Percentiles rank a stretch among this genome's conserved stretches.
phyloP scores from a whole-genome alignment of 2,113 vertebrate species.

The Corythoichthys haematopterus region DNA sequence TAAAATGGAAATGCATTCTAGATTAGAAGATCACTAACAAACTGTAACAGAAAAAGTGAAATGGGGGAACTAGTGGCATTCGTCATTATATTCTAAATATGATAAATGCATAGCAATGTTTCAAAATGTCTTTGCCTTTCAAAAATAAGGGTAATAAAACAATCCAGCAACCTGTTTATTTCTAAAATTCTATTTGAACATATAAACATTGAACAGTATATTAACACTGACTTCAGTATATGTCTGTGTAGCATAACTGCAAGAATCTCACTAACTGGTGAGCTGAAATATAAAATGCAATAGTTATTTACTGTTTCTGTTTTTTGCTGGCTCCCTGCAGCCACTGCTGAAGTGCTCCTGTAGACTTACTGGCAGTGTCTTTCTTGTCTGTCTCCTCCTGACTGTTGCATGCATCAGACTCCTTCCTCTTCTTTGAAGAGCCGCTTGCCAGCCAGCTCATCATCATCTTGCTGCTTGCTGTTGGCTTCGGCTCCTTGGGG shows the following conservation, averaged over 20 bases:
- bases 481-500: conserved; percentile 69
- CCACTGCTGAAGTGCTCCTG: conserved; percentile 63
- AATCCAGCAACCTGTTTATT: conserved; percentile 49
- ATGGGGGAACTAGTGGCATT: conserved; percentile 55
- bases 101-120: conserved; percentile 71
- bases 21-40: conserved; percentile 48
- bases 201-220: background rate
- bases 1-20: conserved; percentile 63
- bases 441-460: conserved; percentile 79
- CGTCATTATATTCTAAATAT: conserved; percentile 66
- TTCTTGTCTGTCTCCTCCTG: conserved; percentile 49
- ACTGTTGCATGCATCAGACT: conserved; percentile 11
- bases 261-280: background rate
- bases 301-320: conserved; percentile 33
- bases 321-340: conserved; percentile 60
- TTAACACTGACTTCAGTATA: background rate
- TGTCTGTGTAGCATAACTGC: background rate
- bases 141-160: conserved; percentile 73
- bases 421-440: conserved; percentile 80
- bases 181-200: conserved; percentile 29
- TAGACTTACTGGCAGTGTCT: conserved; percentile 66
- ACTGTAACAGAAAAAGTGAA: conserved; percentile 52
- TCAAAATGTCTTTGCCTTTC: conserved; percentile 72
- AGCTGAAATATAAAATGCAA: background rate
- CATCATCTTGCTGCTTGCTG: conserved; percentile 80